Evolutionary conservation across 2,888 invertebrate genomes (phyloP), one percentile per base, ranked within the genome.

Genomic region (Yponomeuta evonymella): DNA sequence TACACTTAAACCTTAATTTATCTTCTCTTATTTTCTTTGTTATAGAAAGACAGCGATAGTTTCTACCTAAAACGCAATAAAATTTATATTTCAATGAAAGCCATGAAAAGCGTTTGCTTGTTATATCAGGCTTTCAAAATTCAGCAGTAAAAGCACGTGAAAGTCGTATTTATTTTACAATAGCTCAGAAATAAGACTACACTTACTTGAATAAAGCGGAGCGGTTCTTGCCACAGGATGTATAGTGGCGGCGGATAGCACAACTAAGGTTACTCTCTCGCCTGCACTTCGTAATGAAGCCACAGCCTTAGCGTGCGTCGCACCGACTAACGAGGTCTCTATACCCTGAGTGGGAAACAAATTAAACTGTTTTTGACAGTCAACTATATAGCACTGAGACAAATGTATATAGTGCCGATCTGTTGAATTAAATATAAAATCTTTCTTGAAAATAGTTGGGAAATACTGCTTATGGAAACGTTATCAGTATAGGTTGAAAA

Each of bases 251-350:
- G 92, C 90, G 0, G 93, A 88, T 5, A 93, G 73, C 12, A 93
- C 92, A 1, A 93, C 84, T 36, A 93, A 78, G 1, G 93, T 92
- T 10, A 93, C 90, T 72, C 90, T 88, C 69, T 92, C 93, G 12
- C 92, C 91, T 1, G 93, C 91, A 71, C 86, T 91, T 70, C 92
- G 80, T 71, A 93, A 78, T 15, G 92, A 89, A 29, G 89, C 77
- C 2, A 93, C 93, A 0, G 93, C 93, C 78, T 90, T 85, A 1
- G 92, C 92, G 72, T 93, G 93, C 3, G 92, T 92, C 29, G 90
- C 91, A 48, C 92, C 92, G 58, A 92, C 85, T 74, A 93, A 76
- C 69, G 90, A 90, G 43, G 89, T 91, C 81, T 93, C 93, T 77
- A 90, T 89, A 72, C 89, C 89, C 92, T 92, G 76, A 51, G 72